A percentile compares a stretch with the other conserved stretches of the same genome.
Conservation (phyloP, 2,113 vertebrate species). For the Ceuthmochares aereus region DNA sequence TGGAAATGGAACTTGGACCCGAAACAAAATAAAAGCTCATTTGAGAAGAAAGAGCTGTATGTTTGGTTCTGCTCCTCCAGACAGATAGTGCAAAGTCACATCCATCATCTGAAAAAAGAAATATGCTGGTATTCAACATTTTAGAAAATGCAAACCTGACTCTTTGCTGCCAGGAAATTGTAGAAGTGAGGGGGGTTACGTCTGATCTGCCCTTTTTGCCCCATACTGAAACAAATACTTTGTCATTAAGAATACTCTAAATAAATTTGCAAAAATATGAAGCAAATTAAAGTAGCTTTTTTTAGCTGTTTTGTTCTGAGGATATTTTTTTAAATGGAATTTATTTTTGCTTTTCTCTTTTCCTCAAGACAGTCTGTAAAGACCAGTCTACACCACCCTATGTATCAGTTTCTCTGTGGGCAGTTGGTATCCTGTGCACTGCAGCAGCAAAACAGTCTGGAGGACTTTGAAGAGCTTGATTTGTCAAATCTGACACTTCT, state of each 20-base stretch:
- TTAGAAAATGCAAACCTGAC: neutral
- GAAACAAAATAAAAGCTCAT: neutral
- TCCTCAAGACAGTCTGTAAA: neutral
- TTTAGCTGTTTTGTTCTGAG: neutral
- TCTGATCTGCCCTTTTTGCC: neutral
- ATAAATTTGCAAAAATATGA: neutral
- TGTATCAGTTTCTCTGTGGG: neutral
- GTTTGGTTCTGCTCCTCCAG: neutral
- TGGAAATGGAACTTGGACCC: neutral
- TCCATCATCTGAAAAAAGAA: neutral
- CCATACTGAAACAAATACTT: neutral
- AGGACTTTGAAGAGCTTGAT: neutral
- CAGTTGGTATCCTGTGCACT: neutral
- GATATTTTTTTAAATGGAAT: neutral
- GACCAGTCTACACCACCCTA: neutral
- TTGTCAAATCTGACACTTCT: neutral
- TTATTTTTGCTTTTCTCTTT: neutral
- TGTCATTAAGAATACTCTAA: neutral
- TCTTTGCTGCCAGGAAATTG: neutral
- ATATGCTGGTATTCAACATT: rapidly evolving
- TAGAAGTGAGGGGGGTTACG: neutral
- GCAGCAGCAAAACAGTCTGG: neutral
- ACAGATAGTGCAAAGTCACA: neutral
- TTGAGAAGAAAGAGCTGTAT: neutral
- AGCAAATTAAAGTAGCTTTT: neutral